A percentile compares a stretch with the other conserved stretches of the same genome.
phyloP scores from a whole-genome alignment of 2,888 invertebrate genomes.

The Dolichomitus sp. region DNA sequence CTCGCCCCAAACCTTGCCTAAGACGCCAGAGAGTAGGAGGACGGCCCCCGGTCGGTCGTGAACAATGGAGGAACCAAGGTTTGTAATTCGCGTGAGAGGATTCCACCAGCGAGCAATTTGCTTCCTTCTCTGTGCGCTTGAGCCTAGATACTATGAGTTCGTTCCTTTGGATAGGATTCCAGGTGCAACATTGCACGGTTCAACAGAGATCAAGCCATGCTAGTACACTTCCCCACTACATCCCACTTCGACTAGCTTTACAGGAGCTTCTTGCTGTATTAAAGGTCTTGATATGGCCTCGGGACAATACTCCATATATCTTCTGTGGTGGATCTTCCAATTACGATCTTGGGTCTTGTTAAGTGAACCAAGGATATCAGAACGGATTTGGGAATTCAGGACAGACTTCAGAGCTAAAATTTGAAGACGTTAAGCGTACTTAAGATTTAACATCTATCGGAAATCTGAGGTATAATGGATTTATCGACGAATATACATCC shows the following conservation, averaged over 20 bases:
- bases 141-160: constrained; percentile 23
- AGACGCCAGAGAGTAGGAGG: constrained; percentile 37
- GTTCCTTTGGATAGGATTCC: constrained; percentile 21
- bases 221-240: background rate
- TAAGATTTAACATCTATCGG: too few relatives aligned
- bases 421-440: too few relatives aligned
- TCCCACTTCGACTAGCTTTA: background rate
- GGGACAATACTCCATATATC: background rate
- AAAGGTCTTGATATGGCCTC: background rate
- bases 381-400: too few relatives aligned
- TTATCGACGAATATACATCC: too few relatives aligned
- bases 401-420: too few relatives aligned
- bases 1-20: constrained; percentile 40
- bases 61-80: constrained; percentile 61
- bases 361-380: background rate
- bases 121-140: constrained; percentile 57
- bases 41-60: constrained; percentile 43
- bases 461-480: too few relatives aligned
- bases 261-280: constrained; percentile 10
- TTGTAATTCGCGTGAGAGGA: constrained; percentile 68
- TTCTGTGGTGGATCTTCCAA: background rate
- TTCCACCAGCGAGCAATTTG: constrained; percentile 67
- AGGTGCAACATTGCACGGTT: constrained; percentile 6
- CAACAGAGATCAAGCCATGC: constrained; percentile 16
- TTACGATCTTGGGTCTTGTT: background rate